A percentile compares a stretch with the other conserved stretches of the same genome.
Conservation (phyloP, 2,888 invertebrate genomes). For the Ochlodes sylvanus region DNA sequence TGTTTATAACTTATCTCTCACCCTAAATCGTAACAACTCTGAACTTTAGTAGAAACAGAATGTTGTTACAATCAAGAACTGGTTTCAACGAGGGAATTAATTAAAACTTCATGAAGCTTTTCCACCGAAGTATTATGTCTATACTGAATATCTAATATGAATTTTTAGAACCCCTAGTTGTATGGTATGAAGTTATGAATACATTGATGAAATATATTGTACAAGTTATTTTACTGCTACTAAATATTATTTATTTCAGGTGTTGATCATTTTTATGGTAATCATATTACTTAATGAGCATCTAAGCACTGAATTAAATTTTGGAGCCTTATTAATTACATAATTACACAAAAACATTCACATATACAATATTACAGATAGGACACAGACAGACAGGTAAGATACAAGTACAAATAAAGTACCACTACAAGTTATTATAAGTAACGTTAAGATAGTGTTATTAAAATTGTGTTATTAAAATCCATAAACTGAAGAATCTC, state of each 20-base stretch:
- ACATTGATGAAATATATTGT: not conserved
- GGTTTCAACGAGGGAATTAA: slow-evolving; percentile 17
- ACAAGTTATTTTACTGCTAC: not conserved
- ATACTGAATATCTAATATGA: not conserved
- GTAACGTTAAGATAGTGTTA: no score
- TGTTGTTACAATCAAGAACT: slow-evolving; percentile 22
- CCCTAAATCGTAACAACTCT: slow-evolving; percentile 1
- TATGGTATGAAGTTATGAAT: not conserved
- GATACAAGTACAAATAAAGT: no score
- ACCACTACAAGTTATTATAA: no score
- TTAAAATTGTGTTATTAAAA: no score
- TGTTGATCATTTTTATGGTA: no score
- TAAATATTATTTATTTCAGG: not conserved
- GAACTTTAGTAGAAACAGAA: slow-evolving; percentile 23
- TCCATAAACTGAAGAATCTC: no score
- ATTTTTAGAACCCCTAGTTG: not conserved
- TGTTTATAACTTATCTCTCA: not conserved
- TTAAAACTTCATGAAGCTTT: slow-evolving; percentile 28
- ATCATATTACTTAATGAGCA: no score
- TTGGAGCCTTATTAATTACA: no score
- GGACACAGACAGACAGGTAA: no score
- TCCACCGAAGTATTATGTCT: not conserved
- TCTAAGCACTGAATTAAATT: no score
- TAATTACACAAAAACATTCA: no score
- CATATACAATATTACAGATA: no score